Evolutionary conservation across 2,797 vertebrate species (phyloP), one percentile per base, ranked within the genome.

Genomic region (Danio aesculapii): DNA sequence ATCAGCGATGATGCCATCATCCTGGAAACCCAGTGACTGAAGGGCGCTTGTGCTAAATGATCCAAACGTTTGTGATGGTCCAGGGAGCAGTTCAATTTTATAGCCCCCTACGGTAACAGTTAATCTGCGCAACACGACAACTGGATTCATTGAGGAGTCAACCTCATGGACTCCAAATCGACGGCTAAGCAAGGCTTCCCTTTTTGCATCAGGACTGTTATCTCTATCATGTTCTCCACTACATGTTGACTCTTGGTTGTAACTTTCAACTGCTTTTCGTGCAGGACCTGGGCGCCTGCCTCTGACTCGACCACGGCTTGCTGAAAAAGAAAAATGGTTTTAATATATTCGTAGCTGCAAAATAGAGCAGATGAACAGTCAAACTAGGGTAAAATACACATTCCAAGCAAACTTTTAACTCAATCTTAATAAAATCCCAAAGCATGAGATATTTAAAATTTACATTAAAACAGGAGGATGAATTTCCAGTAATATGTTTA

Each of bases 21-120:
- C 91, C 0, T 90, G 92, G 30, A 88, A 82, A 52, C 84, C 79
- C 7, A 75, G 78, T 13, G 90, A 21, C 84, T 91, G 84, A 57
- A 79, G 83, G 0, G 67, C 59, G 10, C 84, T 86, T 0, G 89
- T 66, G 16, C 19, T 84, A 6, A 92, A 87, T 1, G 86, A 46
- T 72, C 92, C 92, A 3, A 83, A 77, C 0, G 66, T 16, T 21
- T 87, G 83, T 8, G 93, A 95, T 1, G 94, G 94, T 72, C 94
- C 94, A 8, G 94, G 94, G 68, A 95, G 92, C 58, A 95, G 87
- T 86, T 95, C 94, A 10, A 95, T 95, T 87, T 77, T 92, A 85
- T 93, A 94, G 76, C 94, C 95, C n/a, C 92, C 95, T n/a, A 95
- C 94, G 5, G 94, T 95, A 71, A 95, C 95, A 0, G 95, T 94